Evolutionary conservation across 2,888 invertebrate species (phyloP).

Genomic region (Chromoteleia sp.): DNA sequence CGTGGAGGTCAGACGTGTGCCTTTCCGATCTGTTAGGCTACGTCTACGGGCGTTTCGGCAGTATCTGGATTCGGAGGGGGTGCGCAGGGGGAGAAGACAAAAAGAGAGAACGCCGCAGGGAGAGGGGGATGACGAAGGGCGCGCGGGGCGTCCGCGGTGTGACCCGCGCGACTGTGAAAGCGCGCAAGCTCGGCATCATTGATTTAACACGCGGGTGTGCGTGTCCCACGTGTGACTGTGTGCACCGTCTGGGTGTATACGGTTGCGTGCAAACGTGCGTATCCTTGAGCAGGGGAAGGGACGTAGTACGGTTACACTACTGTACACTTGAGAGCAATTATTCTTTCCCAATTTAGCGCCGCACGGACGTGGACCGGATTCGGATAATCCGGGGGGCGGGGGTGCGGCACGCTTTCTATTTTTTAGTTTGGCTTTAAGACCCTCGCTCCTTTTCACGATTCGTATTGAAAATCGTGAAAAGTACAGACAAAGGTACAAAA

Average conservation of each 20-base stretch:
- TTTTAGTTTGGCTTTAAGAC: neutral
- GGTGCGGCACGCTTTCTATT: neutral
- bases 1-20: too few relatives aligned
- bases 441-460: neutral
- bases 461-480: too few relatives aligned
- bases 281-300: constrained; percentile 13
- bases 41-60: constrained; percentile 77
- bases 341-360: constrained; percentile 62
- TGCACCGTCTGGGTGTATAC: constrained; percentile 62
- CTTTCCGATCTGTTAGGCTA: constrained; percentile 81
- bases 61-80: constrained; percentile 69
- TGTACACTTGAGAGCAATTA: constrained; percentile 65
- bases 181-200: constrained; percentile 84
- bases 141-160: constrained; percentile 73
- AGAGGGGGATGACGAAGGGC: constrained; percentile 65
- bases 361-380: constrained; percentile 42
- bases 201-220: constrained; percentile 80
- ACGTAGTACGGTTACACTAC: constrained; percentile 53
- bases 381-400: constrained; percentile 32
- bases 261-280: constrained; percentile 67
- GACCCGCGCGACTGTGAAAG: constrained; percentile 74
- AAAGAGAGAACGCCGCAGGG: constrained; percentile 54
- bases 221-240: constrained; percentile 66
- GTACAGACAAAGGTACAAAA: too few relatives aligned
- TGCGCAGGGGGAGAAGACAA: constrained; percentile 49